Evolutionary conservation across 2,797 vertebrate genomes (phyloP).

Genomic region (Stomatorhinus walkeri): DNA sequence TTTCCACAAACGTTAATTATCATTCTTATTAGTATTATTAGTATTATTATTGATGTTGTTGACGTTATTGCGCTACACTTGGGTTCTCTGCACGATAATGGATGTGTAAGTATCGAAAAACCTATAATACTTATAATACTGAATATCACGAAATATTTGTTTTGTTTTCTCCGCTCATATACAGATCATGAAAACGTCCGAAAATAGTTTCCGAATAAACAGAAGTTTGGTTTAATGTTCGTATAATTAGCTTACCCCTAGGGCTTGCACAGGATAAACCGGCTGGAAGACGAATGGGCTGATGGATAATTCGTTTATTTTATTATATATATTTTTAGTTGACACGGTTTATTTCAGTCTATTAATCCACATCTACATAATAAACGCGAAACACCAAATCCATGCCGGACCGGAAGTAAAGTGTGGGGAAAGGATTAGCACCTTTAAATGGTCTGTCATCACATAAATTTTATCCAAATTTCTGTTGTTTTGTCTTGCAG

Average conservation of each 20-base stretch:
- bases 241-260: neutral
- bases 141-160: neutral
- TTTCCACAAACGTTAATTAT: neutral
- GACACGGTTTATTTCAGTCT: neutral
- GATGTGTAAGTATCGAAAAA: neutral
- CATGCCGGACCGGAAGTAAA: neutral
- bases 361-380: neutral
- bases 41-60: neutral
- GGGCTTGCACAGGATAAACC: neutral
- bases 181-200: neutral
- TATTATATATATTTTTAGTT: neutral
- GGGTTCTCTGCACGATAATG: neutral
- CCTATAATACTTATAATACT: neutral
- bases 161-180: neutral
- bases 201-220: neutral
- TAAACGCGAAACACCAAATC: neutral
- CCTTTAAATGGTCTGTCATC: neutral
- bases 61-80: neutral
- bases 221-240: neutral
- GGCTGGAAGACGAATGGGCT: neutral
- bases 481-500: neutral
- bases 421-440: neutral
- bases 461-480: neutral
- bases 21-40: neutral
- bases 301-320: neutral